Base-by-base conservation (phyloP, 2,113 vertebrate genomes). In the Odocoileus virginianus region DNA sequence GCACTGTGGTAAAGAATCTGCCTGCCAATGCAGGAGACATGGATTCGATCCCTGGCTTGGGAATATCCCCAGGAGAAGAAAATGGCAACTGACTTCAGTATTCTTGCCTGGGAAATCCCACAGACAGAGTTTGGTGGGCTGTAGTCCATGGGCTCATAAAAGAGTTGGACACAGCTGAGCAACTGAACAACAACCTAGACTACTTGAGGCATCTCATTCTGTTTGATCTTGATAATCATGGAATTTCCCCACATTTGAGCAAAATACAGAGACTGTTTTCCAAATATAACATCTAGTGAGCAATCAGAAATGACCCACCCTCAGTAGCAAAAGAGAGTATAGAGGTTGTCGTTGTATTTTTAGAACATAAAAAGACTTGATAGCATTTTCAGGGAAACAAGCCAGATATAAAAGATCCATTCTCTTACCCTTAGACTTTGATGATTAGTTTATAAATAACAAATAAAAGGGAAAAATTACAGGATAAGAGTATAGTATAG, bases 391-490 rank as follows among this genome's bases (percentile, higher is more conserved):
- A 83, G 50, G 25, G 78, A 78, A 96, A 85, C 9, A 89, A 57
- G 71, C n/a, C 50, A 78, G 40, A 45, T 93, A 16, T 47, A 92
- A 88, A 94, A 60, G 6, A 55, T 57, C n/a, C 47, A 54, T 74
- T 97, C 17, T 85, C 33, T 47, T 96, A 67, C 91, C 84, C 54
- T 74, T 83, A 64, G 33, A 76, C 57, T 91, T 96, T 92, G 90
- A 89, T 67, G 28, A 30, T 33, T 45, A 2, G 13, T 76, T 83
- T 97, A 94, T 89, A 97, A 97, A 94, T 92, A 94, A 92, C 67
- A 88, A 90, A 55, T 45, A 43, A 52, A 50, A 67, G 74, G 83
- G 17, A 25, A 84, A 74, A 67, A 76, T 55, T 83, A 52, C 16
- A 60, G 55, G 45, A 14, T 87, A 94, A 89, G 74, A 43, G 5